Percentiles rank a stretch among this genome's conserved stretches.
Conservation (phyloP, 2,888 invertebrate genomes). For the Nebria salina region DNA sequence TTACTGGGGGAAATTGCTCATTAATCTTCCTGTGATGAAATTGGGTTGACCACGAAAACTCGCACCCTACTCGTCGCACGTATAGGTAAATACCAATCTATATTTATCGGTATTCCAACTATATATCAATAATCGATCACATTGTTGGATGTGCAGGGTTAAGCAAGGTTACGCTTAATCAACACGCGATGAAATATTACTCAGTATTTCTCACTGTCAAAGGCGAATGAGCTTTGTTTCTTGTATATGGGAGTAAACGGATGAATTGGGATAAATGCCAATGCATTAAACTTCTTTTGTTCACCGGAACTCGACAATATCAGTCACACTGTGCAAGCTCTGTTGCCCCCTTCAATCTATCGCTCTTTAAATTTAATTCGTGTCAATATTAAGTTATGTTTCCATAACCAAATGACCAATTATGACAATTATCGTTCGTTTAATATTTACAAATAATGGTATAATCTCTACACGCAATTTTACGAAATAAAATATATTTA, state of each 20-base stretch:
- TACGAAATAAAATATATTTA: not conserved
- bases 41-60: constrained; percentile 13
- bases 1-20: constrained; percentile 8
- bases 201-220: constrained; percentile 21
- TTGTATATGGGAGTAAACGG: not conserved
- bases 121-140: not conserved
- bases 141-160: not conserved
- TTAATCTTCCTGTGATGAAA: constrained; percentile 21
- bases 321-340: not conserved
- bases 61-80: not conserved
- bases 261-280: constrained; percentile 5
- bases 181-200: constrained; percentile 5
- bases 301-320: not conserved
- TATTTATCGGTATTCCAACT: constrained; percentile 13
- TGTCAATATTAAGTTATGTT: constrained; percentile 7
- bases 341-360: constrained; percentile 1
- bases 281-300: constrained; percentile 15
- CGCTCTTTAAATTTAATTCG: not conserved
- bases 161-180: constrained; percentile 2
- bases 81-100: not conserved
- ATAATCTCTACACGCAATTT: not conserved
- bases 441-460: not conserved
- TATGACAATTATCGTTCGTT: not conserved
- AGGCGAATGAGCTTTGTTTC: constrained; percentile 2
- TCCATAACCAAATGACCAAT: not conserved